These are phyloP conservation scores for Formica aserva DNA, from an alignment of 2,888 invertebrate genomes.

Conservation along the genomic window DNA sequence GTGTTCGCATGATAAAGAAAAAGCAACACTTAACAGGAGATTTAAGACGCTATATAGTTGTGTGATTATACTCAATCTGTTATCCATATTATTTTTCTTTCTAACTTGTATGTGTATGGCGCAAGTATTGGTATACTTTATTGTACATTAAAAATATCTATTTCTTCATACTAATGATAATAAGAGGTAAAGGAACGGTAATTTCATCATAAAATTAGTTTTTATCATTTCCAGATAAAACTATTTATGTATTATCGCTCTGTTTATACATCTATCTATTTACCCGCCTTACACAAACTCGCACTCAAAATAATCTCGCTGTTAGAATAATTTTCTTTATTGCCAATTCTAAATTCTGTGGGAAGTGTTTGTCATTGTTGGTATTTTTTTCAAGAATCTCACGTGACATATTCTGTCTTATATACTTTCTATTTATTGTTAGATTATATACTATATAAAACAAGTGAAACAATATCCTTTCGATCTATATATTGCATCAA, in stretches of 20 bases:
- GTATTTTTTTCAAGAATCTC: neutral
- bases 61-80: neutral
- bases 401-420: neutral
- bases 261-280: neutral
- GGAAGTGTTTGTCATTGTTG: neutral
- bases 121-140: conserved; percentile 9
- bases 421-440: neutral
- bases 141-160: conserved; percentile 7
- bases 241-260: neutral
- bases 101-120: neutral
- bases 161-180: neutral
- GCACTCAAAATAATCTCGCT: too few relatives aligned
- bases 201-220: conserved; percentile 17
- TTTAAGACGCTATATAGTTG: neutral
- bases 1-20: neutral
- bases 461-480: neutral
- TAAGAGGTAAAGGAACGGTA: neutral
- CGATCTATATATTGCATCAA: conserved; percentile 3
- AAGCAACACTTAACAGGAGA: neutral
- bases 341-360: neutral
- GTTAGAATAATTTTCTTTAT: neutral
- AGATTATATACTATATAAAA: neutral
- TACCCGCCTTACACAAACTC: neutral
- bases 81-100: neutral
- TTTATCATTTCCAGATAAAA: neutral